These are phyloP conservation scores for Perognathus longimembris DNA, from an alignment of 2,113 vertebrate species.

Conservation along the genomic window DNA sequence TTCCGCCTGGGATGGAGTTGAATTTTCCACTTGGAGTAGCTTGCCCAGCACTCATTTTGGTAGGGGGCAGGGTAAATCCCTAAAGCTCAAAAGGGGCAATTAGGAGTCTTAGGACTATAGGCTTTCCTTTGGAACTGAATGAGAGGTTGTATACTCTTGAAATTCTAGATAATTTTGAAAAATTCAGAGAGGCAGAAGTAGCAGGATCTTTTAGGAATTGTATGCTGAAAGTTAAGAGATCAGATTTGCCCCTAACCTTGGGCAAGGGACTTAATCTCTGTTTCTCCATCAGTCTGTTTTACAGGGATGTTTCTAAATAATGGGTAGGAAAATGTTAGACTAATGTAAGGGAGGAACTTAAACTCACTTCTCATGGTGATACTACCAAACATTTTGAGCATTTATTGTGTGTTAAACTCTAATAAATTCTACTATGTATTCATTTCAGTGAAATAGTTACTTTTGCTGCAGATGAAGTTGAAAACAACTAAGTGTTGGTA, in stretches of 20 bases:
- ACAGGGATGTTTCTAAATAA: slow-evolving; percentile 11
- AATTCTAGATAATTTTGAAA: slow-evolving; percentile 2
- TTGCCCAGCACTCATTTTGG: slow-evolving; percentile 52
- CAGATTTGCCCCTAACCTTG: not conserved
- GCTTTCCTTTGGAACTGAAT: not conserved
- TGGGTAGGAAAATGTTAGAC: not conserved
- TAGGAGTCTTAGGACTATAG: not conserved
- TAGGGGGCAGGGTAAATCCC: slow-evolving; percentile 7
- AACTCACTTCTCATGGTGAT: not conserved
- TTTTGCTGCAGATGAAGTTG: not conserved
- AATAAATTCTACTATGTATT: not conserved
- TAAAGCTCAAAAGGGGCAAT: slow-evolving; percentile 41
- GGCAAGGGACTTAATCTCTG: not conserved
- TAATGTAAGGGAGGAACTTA: not conserved
- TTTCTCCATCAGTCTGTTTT: not conserved
- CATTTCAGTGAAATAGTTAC: not conserved
- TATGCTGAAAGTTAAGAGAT: not conserved
- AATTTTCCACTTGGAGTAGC: slow-evolving; percentile 74
- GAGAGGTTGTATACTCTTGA: not conserved
- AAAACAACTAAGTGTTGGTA: not conserved
- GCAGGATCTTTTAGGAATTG: slow-evolving; percentile 2
- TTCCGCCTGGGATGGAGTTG: slow-evolving; percentile 71
- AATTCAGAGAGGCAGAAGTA: slow-evolving; percentile 16
- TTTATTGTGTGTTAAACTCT: not conserved
- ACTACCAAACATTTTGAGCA: not conserved